Evolutionary conservation across 2,888 invertebrate species (phyloP).

Genomic region (Hydriomena furcata): DNA sequence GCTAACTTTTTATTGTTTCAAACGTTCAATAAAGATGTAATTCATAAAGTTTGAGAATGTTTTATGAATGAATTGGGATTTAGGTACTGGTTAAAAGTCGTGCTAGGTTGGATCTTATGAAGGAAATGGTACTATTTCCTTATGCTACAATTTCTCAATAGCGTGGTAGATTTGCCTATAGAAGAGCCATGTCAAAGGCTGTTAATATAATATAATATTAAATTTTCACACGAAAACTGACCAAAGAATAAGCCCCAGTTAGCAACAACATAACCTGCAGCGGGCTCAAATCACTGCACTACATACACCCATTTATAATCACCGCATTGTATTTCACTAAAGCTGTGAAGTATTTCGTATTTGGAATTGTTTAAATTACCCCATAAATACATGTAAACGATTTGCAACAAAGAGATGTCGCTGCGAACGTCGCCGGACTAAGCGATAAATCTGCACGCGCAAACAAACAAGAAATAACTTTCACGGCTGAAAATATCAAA

Average conservation of each 20-base stretch:
- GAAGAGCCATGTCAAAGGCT: no score
- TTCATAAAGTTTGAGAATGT: constrained; percentile 4
- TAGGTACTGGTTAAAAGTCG: no score
- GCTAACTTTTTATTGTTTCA: constrained; percentile 10
- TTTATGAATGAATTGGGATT: not conserved
- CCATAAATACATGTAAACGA: constrained; percentile 74
- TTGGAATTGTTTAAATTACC: constrained; percentile 69
- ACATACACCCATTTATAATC: constrained; percentile 46
- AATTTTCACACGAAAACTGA: not conserved
- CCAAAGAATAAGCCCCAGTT: not conserved
- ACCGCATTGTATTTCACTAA: constrained; percentile 57
- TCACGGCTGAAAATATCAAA: constrained; percentile 80
- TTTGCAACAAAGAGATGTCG: constrained; percentile 69
- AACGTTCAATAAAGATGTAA: constrained; percentile 1
- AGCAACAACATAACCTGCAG: constrained; percentile 6
- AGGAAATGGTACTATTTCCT: no score
- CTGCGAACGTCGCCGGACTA: constrained; percentile 51
- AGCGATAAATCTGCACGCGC: constrained; percentile 66
- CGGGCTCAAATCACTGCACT: constrained; percentile 21
- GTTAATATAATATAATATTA: no score
- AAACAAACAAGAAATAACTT: constrained; percentile 69
- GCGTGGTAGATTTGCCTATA: no score
- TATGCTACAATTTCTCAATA: no score
- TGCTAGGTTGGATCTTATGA: no score
- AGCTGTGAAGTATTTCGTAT: constrained; percentile 64